Conservation (phyloP, 2,888 invertebrate species). For the Lasius fuliginosus region DNA sequence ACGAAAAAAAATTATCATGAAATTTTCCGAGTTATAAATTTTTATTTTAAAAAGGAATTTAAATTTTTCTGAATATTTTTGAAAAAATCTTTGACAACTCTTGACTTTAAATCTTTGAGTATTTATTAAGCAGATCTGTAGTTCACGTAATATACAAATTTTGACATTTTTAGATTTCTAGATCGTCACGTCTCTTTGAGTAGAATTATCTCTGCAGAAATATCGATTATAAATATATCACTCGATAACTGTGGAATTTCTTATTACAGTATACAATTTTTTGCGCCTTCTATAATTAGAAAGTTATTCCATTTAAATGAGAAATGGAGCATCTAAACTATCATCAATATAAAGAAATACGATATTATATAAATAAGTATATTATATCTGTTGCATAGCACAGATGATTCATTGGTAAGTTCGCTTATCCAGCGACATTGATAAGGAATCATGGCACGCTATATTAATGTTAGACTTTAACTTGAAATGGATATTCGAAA, state of each 20-base stretch:
- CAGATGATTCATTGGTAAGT: constrained; percentile 39
- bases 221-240: background rate
- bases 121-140: background rate
- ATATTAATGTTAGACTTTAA: constrained; percentile 32
- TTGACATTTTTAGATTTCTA: background rate
- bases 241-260: background rate
- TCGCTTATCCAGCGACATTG: constrained; percentile 34
- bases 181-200: background rate
- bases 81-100: background rate
- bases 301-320: constrained; percentile 6
- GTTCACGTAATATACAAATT: background rate
- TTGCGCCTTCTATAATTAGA: constrained; percentile 7
- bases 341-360: background rate
- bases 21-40: background rate
- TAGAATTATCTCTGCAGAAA: background rate
- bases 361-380: constrained; percentile 35
- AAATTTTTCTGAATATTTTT: background rate
- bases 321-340: constrained; percentile 16
- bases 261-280: background rate
- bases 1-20: background rate
- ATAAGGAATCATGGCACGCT: constrained; percentile 34
- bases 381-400: constrained; percentile 30
- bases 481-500: constrained; percentile 26
- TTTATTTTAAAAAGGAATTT: background rate
- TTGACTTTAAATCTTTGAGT: background rate